phyloP scores from a whole-genome alignment of 2,113 vertebrate species.

The Anolis carolinensis region DNA sequence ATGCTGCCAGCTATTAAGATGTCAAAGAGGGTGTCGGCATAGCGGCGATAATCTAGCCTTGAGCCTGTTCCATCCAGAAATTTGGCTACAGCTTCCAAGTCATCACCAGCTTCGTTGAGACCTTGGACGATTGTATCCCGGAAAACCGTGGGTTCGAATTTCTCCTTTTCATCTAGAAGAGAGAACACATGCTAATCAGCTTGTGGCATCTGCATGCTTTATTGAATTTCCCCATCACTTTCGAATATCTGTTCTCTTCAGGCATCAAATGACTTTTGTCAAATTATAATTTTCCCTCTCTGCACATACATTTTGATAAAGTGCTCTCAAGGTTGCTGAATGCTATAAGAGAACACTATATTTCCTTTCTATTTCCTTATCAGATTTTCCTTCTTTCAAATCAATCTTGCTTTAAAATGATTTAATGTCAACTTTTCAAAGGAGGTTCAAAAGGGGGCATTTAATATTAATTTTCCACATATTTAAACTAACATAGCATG shows the following conservation, averaged over 20 bases:
- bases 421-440: neutral
- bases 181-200: conserved; percentile 10
- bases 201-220: neutral
- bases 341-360: neutral
- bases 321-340: neutral
- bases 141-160: conserved; percentile 95
- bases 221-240: neutral
- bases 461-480: neutral
- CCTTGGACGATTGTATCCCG: conserved; percentile 90
- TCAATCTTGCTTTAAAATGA: neutral
- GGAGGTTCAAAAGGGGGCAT: neutral
- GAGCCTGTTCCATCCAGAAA: conserved; percentile 90
- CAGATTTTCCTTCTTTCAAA: conserved; percentile 20
- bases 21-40: conserved; percentile 94
- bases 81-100: conserved; percentile 91
- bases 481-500: neutral
- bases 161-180: conserved; percentile 94
- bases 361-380: neutral
- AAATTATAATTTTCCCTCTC: neutral
- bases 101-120: conserved; percentile 88
- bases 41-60: conserved; percentile 90
- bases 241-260: neutral
- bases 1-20: conserved; percentile 94
- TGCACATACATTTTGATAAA: neutral
- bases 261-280: neutral